Evolutionary conservation across 1,140 invertebrate genomes (phyloP).

Genomic region (Halictus rubicundus): DNA sequence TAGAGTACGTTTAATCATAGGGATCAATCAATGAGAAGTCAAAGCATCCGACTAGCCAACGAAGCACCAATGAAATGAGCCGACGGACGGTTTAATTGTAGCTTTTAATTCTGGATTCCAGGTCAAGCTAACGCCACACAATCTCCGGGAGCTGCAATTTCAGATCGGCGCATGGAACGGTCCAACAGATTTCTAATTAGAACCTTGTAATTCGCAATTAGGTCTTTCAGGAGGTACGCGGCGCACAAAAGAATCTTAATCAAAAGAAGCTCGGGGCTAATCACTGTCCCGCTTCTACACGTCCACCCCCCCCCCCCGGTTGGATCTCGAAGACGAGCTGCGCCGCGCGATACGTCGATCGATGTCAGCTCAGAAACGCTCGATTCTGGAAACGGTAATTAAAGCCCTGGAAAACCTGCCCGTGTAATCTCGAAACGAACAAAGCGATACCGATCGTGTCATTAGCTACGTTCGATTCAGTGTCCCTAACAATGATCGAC

Average conservation of each 20-base stretch:
- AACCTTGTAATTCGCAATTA: not conserved
- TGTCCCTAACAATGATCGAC: conserved; percentile 31
- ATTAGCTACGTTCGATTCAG: not conserved
- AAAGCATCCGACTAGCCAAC: not conserved
- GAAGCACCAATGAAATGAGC: not conserved
- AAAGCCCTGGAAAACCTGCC: not conserved
- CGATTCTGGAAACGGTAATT: not conserved
- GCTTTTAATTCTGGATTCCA: not conserved
- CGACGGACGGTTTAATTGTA: not conserved
- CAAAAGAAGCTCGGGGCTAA: not conserved
- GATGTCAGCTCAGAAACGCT: not conserved
- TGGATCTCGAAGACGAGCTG: not conserved
- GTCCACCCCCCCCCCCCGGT: not conserved
- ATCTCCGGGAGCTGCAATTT: not conserved
- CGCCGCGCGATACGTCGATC: not conserved
- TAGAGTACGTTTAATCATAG: not conserved
- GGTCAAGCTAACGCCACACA: not conserved
- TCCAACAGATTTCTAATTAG: not conserved
- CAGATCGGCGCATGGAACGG: not conserved
- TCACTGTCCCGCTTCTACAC: not conserved
- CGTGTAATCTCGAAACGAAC: not conserved
- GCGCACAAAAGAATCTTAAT: not conserved
- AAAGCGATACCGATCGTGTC: not conserved
- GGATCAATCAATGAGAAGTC: not conserved
- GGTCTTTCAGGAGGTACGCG: not conserved